A percentile compares a stretch with the other conserved stretches of the same genome.
Conservation (phyloP, 2,797 vertebrate species). For the Scleropages formosus region DNA sequence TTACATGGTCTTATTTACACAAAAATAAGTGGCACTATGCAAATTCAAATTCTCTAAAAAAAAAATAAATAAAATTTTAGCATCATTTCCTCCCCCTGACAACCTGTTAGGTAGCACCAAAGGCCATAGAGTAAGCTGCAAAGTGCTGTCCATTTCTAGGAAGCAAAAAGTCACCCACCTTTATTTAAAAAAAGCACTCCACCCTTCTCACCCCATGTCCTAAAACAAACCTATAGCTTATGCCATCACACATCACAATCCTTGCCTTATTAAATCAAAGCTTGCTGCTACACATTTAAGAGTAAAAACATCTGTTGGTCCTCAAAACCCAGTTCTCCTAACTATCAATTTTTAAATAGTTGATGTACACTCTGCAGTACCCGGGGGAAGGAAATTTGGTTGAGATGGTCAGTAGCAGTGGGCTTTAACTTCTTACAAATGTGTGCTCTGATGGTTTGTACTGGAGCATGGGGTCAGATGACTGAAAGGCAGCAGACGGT, state of each 20-base stretch:
- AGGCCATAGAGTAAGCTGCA: conserved; percentile 63
- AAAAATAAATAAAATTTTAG: conserved; percentile 24
- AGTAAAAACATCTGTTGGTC: conserved; percentile 11
- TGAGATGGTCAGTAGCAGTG: not conserved
- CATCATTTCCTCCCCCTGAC: not conserved
- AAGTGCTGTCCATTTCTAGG: conserved; percentile 65
- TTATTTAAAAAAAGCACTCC: conserved; percentile 59
- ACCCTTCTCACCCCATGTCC: conserved; percentile 25
- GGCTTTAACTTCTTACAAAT: not conserved
- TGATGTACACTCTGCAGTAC: not conserved
- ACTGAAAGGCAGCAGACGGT: too few species aligned
- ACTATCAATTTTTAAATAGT: not conserved
- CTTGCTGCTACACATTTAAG: conserved; percentile 19
- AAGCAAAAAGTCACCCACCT: conserved; percentile 36
- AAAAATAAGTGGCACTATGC: conserved; percentile 27
- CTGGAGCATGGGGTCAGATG: too few species aligned
- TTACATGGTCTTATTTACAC: conserved; percentile 29
- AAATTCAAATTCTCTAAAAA: conserved; percentile 12
- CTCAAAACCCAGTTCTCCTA: conserved; percentile 22
- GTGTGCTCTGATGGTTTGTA: too few species aligned
- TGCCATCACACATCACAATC: conserved; percentile 31
- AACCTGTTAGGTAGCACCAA: conserved; percentile 59
- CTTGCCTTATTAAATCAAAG: conserved; percentile 33
- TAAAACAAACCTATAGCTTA: conserved; percentile 36
- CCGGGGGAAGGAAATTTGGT: not conserved